Base-by-base conservation (phyloP, 2,797 vertebrate genomes). In the Rhynchotus rufescens region DNA sequence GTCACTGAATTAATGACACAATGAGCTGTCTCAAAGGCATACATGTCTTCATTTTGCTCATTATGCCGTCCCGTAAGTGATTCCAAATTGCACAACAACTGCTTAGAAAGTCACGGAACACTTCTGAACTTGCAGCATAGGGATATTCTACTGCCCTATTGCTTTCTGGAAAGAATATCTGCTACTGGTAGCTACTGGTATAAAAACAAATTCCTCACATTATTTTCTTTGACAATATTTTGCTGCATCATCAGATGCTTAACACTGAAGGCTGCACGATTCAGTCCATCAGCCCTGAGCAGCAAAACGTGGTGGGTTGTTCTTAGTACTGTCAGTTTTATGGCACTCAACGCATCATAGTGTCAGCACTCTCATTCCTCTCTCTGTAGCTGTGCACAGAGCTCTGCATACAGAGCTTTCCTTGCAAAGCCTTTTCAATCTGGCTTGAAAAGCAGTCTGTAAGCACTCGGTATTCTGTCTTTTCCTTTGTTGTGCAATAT, bases 1-100 rank as follows among this genome's bases (percentile, higher is more conserved):
- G 76, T 90, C 67, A 91, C 47, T 90, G 82, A 91, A 88, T 83
- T 93, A 72, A 75, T 76, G 69, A n/a, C 40, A 69, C 30, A 65
- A 69, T 44, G 57, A 88, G 45, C 30, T 90, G 66, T 85, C 80
- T 90, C 57, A 78, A 67, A 92, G 84, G 52, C 45, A 73, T 1
- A 1, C 61, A 61, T 51, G 44, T 80, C 32, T 79, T 93, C 3
- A 67, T 75, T 74, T 90, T 40, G 6, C 49, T 75, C 75, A 82
- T 85, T n/a, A 20, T 49, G 25, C 52, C 45, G 38, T 62, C n/a
- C 42, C 62, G 89, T 59, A 92, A 88, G 49, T 65, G 72, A 73
- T 76, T 89, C 30, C 72, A 79, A 64, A 69, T 67, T 80, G 34
- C 76, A 89, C 36, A 15, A 36, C 16, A 83, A 21, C 66, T 52